Percentiles rank a stretch among this genome's conserved stretches.
These are phyloP conservation scores for Babylonia areolata DNA, from an alignment of 1,140 invertebrate genomes.

Conservation along the genomic window DNA sequence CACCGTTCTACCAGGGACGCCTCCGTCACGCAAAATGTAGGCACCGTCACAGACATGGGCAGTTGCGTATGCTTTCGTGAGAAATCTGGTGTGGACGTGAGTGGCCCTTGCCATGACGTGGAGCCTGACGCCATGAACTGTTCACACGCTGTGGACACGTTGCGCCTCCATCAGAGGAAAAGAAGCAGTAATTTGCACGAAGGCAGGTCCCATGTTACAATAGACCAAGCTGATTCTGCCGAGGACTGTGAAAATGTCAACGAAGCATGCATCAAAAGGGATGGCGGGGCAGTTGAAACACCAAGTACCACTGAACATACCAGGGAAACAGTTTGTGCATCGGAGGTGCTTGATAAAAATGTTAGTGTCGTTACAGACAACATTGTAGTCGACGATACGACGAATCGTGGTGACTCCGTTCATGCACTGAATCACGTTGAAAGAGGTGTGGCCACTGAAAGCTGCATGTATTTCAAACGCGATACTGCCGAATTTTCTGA, in stretches of 20 bases:
- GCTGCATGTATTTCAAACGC: no score
- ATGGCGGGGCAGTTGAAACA: not conserved
- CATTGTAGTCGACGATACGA: no score
- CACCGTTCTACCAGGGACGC: not conserved
- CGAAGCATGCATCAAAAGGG: not conserved
- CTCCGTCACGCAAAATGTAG: not conserved
- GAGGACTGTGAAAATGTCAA: not conserved
- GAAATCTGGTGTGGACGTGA: not conserved
- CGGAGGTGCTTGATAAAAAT: not conserved
- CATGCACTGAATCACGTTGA: no score
- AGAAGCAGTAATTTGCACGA: not conserved
- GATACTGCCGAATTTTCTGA: not conserved
- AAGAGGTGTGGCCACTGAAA: no score
- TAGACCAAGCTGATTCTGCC: not conserved
- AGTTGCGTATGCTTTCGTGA: not conserved
- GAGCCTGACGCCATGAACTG: not conserved
- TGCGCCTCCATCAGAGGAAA: not conserved
- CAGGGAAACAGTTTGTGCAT: not conserved
- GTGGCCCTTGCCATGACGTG: not conserved
- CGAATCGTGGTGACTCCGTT: no score
- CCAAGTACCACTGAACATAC: not conserved
- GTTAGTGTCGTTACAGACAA: not conserved
- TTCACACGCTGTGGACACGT: not conserved
- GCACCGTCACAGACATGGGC: not conserved
- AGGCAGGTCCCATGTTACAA: not conserved